These are phyloP conservation scores for Scaptomyza tumidula DNA, from an alignment of 2,888 invertebrate species.

Conservation along the genomic window DNA sequence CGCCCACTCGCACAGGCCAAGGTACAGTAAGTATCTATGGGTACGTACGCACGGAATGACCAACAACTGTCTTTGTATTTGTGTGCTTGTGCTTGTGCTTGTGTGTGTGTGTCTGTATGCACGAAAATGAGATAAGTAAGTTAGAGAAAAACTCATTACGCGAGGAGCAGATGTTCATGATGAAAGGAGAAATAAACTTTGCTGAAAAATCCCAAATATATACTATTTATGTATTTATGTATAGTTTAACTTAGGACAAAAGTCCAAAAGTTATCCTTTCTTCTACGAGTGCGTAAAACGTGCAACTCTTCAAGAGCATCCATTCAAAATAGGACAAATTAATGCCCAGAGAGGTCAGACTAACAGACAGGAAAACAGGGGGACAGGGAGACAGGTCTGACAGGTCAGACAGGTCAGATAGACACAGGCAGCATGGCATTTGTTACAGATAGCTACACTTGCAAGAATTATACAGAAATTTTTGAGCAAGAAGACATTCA, in stretches of 20 bases:
- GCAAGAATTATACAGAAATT: neutral
- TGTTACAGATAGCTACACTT: neutral
- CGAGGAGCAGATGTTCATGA: constrained; percentile 7
- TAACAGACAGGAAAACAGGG: neutral
- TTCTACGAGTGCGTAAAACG: constrained; percentile 3
- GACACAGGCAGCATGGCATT: constrained; percentile 1
- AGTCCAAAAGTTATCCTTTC: constrained; percentile 14
- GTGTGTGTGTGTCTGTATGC: constrained; percentile 16
- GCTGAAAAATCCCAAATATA: neutral
- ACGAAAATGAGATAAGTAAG: constrained; percentile 54
- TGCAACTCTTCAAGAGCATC: constrained; percentile 2
- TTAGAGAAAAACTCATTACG: constrained; percentile 44
- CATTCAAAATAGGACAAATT: neutral
- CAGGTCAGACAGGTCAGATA: neutral
- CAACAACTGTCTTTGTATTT: constrained; percentile 2
- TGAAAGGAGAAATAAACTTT: constrained; percentile 12
- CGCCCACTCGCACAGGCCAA: neutral
- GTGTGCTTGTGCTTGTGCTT: neutral
- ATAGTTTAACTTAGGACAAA: constrained; percentile 10
- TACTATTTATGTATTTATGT: neutral
- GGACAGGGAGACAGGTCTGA: too few relatives aligned
- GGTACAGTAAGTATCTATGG: constrained; percentile 26
- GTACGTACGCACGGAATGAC: constrained; percentile 37
- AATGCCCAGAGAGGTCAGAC: neutral
- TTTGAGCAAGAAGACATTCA: too few relatives aligned